Conservation (phyloP, 1,140 invertebrate species). For the Drosophila albomicans region DNA sequence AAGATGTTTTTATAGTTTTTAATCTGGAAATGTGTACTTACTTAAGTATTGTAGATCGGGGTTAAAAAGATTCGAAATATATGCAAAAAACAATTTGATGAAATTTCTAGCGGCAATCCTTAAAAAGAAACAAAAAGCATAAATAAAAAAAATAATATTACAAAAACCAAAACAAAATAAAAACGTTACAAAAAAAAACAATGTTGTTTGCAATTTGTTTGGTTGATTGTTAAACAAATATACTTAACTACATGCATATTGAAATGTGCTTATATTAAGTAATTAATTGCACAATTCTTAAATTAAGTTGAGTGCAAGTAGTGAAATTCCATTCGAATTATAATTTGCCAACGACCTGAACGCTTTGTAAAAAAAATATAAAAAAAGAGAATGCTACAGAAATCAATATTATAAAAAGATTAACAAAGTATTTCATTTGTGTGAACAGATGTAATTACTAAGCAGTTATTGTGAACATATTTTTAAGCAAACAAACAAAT, state of each 20-base stretch:
- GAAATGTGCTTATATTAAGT: constrained; percentile 49
- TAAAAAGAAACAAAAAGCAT: constrained; percentile 17
- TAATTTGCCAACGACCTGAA: constrained; percentile 75
- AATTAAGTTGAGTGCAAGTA: constrained; percentile 39
- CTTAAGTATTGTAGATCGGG: constrained; percentile 38
- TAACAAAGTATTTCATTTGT: constrained; percentile 43
- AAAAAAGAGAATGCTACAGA: neutral
- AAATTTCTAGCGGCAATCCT: constrained; percentile 71
- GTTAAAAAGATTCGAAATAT: constrained; percentile 40
- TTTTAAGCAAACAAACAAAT: constrained; percentile 45
- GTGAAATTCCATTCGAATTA: constrained; percentile 45
- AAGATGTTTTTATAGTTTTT: constrained; percentile 72
- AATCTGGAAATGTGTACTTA: constrained; percentile 46
- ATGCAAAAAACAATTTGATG: constrained; percentile 47
- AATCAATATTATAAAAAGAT: constrained; percentile 6
- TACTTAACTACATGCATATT: constrained; percentile 22
- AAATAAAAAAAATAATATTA: constrained; percentile 3
- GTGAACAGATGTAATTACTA: constrained; percentile 39
- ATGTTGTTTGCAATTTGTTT: constrained; percentile 77
- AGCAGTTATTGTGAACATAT: constrained; percentile 59
- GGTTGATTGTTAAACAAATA: constrained; percentile 75
- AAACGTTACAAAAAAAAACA: constrained; percentile 41
- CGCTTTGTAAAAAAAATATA: constrained; percentile 64
- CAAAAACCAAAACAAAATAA: neutral
- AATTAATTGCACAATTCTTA: constrained; percentile 60